A percentile compares a stretch with the other conserved stretches of the same genome.
These are phyloP conservation scores for Lipophrys pholis DNA, from an alignment of 2,113 vertebrate genomes.

Conservation along the genomic window DNA sequence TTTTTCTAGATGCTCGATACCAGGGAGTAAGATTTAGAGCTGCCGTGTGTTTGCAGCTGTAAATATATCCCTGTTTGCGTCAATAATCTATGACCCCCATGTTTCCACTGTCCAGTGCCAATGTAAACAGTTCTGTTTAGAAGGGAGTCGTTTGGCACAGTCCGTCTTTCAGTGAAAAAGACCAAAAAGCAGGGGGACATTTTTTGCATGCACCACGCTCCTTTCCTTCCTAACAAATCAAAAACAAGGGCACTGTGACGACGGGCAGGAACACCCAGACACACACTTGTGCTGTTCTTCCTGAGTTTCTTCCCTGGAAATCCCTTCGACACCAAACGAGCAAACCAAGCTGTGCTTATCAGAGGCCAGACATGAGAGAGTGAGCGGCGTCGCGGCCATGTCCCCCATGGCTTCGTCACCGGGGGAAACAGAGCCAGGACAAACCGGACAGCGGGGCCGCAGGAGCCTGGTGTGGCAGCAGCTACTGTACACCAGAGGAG, in stretches of 20 bases:
- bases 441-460: constrained; percentile 40
- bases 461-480: neutral
- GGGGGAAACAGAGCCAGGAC: constrained; percentile 58
- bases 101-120: constrained; percentile 26
- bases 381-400: constrained; percentile 4
- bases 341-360: constrained; percentile 65
- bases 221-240: constrained; percentile 25
- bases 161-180: constrained; percentile 15
- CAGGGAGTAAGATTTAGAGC: neutral
- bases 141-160: constrained; percentile 30
- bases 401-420: constrained; percentile 48
- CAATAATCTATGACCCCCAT: constrained; percentile 2
- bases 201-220: constrained; percentile 16
- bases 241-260: constrained; percentile 38
- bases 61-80: constrained; percentile 23
- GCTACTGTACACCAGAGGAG: constrained; percentile 26
- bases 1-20: neutral
- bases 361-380: constrained; percentile 48
- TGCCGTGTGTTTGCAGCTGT: neutral
- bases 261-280: constrained; percentile 29
- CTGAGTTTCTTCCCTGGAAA: constrained; percentile 30
- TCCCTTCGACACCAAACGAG: constrained; percentile 9
- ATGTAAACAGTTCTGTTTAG: constrained; percentile 10
- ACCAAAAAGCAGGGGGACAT: neutral
- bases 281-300: constrained; percentile 23